phyloP scores from a whole-genome alignment of 2,888 invertebrate species.

The Helicoverpa assulta region DNA sequence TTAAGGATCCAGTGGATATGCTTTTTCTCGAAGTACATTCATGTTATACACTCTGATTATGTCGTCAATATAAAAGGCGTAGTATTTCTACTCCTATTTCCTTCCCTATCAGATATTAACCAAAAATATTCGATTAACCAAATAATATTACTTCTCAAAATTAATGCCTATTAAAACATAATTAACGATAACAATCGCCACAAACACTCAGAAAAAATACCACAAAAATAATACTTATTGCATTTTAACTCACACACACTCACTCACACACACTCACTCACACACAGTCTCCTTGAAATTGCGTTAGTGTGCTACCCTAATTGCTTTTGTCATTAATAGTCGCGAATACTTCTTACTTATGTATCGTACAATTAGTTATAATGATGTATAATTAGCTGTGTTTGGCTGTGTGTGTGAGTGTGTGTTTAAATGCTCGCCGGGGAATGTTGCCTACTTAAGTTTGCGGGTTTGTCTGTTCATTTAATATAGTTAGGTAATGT shows the following conservation, averaged over 20 bases:
- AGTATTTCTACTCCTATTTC: background rate
- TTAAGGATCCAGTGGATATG: too few species aligned
- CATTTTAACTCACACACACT: constrained; percentile 36
- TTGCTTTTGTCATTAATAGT: constrained; percentile 90
- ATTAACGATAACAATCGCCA: constrained; percentile 49
- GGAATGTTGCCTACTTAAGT: constrained; percentile 57
- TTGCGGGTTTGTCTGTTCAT: constrained; percentile 47
- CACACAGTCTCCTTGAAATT: constrained; percentile 59
- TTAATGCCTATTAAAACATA: constrained; percentile 39
- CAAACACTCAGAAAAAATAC: constrained; percentile 37
- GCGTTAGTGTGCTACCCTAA: constrained; percentile 83
- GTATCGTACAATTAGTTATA: constrained; percentile 89
- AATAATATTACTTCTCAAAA: background rate
- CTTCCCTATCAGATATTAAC: background rate
- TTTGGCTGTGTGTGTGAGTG: constrained; percentile 51
- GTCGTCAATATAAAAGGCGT: too few species aligned
- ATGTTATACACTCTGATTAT: too few species aligned
- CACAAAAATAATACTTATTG: constrained; percentile 51
- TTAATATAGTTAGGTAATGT: constrained; percentile 45
- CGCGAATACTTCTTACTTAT: constrained; percentile 88
- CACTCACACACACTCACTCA: constrained; percentile 41
- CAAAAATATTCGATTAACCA: constrained; percentile 2
- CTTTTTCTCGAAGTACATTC: too few species aligned
- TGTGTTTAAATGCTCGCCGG: constrained; percentile 45
- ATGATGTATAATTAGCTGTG: constrained; percentile 88